Evolutionary conservation across 2,888 invertebrate genomes (phyloP).

Genomic region (Pandemis cinnamomeana): DNA sequence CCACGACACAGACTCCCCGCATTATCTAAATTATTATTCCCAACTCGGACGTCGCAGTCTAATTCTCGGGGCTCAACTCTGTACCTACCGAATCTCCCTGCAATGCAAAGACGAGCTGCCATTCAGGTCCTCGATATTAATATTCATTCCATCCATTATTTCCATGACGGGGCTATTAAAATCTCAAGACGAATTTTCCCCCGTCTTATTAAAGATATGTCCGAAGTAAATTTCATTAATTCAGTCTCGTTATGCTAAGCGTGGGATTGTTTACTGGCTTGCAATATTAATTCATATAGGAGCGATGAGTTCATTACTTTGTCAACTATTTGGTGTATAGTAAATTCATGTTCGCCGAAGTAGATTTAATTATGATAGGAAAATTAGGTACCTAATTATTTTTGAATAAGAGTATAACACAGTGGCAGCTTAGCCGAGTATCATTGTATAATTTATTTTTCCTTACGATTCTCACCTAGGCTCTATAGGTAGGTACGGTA

Average conservation of each 20-base stretch:
- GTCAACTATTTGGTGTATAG: neutral
- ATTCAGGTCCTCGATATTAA: constrained; percentile 71
- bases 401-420: too few species aligned
- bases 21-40: constrained; percentile 41
- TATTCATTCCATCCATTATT: constrained; percentile 75
- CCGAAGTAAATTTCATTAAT: constrained; percentile 63
- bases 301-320: neutral
- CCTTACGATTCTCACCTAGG: too few species aligned
- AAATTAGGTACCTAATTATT: too few species aligned
- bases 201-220: constrained; percentile 63
- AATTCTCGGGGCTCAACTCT: constrained; percentile 48
- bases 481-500: too few species aligned
- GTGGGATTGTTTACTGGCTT: constrained; percentile 20
- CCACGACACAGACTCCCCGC: neutral
- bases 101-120: constrained; percentile 70
- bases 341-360: neutral
- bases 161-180: constrained; percentile 70
- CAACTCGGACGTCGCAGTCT: constrained; percentile 37
- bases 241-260: constrained; percentile 42
- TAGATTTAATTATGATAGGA: too few species aligned
- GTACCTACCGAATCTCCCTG: constrained; percentile 61
- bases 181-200: constrained; percentile 62
- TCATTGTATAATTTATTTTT: too few species aligned
- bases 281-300: neutral
- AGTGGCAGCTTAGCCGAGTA: too few species aligned